Base-by-base conservation (phyloP, 2,797 vertebrate species). In the Tangara arthus region DNA sequence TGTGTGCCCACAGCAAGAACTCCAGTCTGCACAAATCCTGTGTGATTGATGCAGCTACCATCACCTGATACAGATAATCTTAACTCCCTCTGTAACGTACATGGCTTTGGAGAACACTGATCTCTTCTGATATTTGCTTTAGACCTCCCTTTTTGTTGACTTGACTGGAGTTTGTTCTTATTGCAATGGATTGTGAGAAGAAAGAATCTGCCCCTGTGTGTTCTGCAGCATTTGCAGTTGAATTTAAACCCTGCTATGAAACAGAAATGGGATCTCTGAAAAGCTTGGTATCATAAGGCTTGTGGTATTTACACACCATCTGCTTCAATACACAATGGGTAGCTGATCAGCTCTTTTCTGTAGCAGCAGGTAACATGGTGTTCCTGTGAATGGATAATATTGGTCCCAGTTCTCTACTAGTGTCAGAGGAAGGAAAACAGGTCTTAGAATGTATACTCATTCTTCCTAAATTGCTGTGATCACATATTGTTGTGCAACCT, bases 161-260 rank as follows among this genome's bases (percentile, higher is more conserved):
- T 80, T 81, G 34, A 53, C 23, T 85, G 39, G 27, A 70, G 35
- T 42, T 91, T 1, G 0, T 79, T 93, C 60, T 66, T 53, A 63
- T 24, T 80, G 52, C 26, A 63, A 8, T 22, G 19, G 3, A 47
- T 24, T 93, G 15, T 69, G 24, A 73, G 37, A 80, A 85, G 50
- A 57, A 61, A 81, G 49, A 70, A 63, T 70, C 24, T n/a, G 39
- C 82, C 64, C 77, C 20, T 37, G 11, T 59, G n/a, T 86, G 21
- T 77, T 94, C 82, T 71, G 57, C 50, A 93, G 75, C n/a, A 56
- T 70, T 84, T 83, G 60, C 57, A 89, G 72, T 88, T 93, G 76
- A 82, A 87, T 63, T 93, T 85, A 87, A 93, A 75, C 42, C 64
- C 41, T 84, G 42, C 66, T 56, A 10, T 80, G 65, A 73, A 69